These are phyloP conservation scores for Cherax quadricarinatus DNA, from an alignment of 1,140 invertebrate genomes.

Conservation along the genomic window DNA sequence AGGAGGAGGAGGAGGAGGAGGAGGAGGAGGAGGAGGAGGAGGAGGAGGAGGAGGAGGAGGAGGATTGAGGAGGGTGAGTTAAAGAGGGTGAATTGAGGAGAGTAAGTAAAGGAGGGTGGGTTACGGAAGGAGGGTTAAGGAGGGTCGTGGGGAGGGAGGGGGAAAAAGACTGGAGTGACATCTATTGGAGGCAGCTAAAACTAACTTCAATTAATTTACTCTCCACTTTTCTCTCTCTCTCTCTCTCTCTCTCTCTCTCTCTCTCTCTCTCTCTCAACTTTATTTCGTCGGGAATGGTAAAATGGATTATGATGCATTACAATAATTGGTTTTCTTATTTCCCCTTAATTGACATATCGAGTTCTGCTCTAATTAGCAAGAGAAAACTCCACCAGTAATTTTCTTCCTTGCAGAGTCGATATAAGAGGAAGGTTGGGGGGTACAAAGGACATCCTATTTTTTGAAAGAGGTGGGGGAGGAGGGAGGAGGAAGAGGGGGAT, in stretches of 20 bases:
- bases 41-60: too few relatives aligned
- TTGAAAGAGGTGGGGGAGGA: not conserved
- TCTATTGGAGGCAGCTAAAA: conserved; percentile 34
- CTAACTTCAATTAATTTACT: conserved; percentile 54
- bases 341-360: conserved; percentile 67
- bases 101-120: not conserved
- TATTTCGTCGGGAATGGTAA: conserved; percentile 52
- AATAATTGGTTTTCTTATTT: conserved; percentile 68
- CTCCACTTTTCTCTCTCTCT: conserved; percentile 45
- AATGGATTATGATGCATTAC: conserved; percentile 65
- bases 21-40: too few relatives aligned
- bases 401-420: not conserved
- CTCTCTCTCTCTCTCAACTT: conserved; percentile 43
- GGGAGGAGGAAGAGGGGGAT: not conserved
- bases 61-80: too few relatives aligned
- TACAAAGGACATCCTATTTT: not conserved
- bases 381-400: conserved; percentile 42
- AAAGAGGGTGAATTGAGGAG: too few relatives aligned
- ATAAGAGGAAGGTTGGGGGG: not conserved
- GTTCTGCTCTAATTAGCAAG: conserved; percentile 56
- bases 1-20: too few relatives aligned
- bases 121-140: not conserved
- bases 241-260: conserved; percentile 46
- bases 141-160: not conserved
- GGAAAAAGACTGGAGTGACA: conserved; percentile 27